Evolutionary conservation across 53 echinoderm and acorn worm genomes (phyloP).

Genomic region (Zoroaster sp.): DNA sequence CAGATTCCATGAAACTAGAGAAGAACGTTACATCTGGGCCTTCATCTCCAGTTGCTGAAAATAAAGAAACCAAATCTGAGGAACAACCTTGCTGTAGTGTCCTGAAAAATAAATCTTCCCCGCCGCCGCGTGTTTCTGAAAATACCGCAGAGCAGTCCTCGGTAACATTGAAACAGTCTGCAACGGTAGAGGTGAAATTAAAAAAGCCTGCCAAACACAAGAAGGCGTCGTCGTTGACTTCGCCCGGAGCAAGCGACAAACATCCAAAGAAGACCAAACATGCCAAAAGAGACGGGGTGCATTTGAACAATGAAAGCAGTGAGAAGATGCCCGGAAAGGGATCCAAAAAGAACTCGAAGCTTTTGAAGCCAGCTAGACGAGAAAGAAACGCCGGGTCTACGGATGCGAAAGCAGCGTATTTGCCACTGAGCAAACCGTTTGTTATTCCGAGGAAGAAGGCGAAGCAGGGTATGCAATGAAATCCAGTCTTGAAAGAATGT

Average conservation of each 20-base stretch:
- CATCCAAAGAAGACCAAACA: background rate
- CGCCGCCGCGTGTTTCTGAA: background rate
- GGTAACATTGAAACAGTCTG: background rate
- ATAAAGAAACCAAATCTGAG: background rate
- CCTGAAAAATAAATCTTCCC: background rate
- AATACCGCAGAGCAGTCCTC: background rate
- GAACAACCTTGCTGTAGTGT: background rate
- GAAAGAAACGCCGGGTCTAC: slow-evolving; percentile 23
- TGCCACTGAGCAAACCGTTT: slow-evolving; percentile 64
- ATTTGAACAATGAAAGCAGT: background rate
- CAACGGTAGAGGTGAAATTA: background rate
- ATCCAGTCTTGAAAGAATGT: too few species aligned
- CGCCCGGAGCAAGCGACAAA: background rate
- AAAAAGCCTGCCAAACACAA: background rate
- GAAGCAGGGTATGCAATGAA: slow-evolving; percentile 32
- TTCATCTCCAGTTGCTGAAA: background rate
- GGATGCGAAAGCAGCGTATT: slow-evolving; percentile 46
- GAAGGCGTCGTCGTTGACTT: background rate
- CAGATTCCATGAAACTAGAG: background rate
- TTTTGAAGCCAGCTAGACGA: slow-evolving; percentile 9
- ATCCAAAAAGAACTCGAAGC: background rate
- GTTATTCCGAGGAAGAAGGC: slow-evolving; percentile 61
- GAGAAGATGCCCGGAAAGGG: background rate
- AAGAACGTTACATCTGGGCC: background rate
- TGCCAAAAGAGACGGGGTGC: background rate